Evolutionary conservation across 92 coral and sea anemone species (phyloP).

Genomic region (Pocillopora grandis): DNA sequence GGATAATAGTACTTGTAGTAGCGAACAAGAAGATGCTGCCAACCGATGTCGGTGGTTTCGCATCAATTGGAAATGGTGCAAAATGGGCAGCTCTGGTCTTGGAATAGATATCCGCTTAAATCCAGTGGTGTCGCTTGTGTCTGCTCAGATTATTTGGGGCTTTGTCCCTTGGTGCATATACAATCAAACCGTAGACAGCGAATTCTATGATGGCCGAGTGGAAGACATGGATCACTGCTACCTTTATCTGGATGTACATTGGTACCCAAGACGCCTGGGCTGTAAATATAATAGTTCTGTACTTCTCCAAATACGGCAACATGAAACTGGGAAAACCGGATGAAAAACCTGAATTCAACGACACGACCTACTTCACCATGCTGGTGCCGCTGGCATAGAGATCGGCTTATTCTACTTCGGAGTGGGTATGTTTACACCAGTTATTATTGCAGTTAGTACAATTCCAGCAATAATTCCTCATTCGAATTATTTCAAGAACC

Average conservation of each 20-base stretch:
- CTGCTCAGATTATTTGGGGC: conserved; percentile 82
- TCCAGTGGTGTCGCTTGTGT: conserved; percentile 75
- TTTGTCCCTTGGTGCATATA: conserved; percentile 75
- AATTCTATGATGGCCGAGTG: conserved; percentile 50
- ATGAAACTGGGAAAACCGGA: conserved; percentile 89
- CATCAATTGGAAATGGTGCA: conserved; percentile 44
- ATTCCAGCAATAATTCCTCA: not conserved
- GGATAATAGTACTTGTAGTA: conserved; percentile 20
- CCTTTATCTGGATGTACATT: conserved; percentile 90
- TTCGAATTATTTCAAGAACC: not conserved
- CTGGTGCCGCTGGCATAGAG: conserved; percentile 94
- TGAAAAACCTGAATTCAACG: conserved; percentile 92
- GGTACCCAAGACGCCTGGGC: conserved; percentile 92
- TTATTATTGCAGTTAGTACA: not conserved
- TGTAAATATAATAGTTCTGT: conserved; percentile 76
- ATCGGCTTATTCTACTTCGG: conserved; percentile 91
- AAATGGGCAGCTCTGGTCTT: conserved; percentile 30
- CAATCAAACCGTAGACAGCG: conserved; percentile 58
- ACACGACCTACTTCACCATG: conserved; percentile 92
- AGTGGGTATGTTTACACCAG: conserved; percentile 38
- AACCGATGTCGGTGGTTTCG: conserved; percentile 45
- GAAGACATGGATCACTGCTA: conserved; percentile 73
- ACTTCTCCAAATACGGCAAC: conserved; percentile 85
- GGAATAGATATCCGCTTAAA: conserved; percentile 57
- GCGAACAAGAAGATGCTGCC: conserved; percentile 31